Base-by-base conservation (phyloP, 2,888 invertebrate species). In the Drosophila pseudotakahashii region DNA sequence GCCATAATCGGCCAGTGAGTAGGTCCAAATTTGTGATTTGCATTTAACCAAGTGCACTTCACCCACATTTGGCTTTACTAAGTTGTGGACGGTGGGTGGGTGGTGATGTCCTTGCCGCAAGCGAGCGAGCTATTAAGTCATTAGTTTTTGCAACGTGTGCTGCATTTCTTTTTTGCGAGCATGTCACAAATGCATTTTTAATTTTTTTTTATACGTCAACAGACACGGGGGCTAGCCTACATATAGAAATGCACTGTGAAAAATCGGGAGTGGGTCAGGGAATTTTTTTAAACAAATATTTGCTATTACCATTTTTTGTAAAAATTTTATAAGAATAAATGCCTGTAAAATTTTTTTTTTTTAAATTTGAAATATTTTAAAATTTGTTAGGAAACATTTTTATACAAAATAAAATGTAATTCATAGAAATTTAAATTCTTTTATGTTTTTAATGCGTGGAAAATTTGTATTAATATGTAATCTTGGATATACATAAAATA, bases 41-140 rank as follows among this genome's bases (percentile, higher is more conserved):
- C 73, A 72, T 64, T 71, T 55, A 41, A 41, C 55, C 45, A 23
- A 55, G 51, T 50, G 37, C 62, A 50, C 66, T 66, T 63, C 47
- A 63, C 52, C 66, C 66, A 64, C 53, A 34, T 60, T 44, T 50
- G 37, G 34, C 67, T 53, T 34, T 13, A 26, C 26, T 30, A 14
- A 9, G 34, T 5, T 11, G 11, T 34, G 32, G 32, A 10, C 32
- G 10, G 32, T 34, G 32, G 32, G 26, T 26, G 26, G 30, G 7
- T 30, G 30, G 26, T 11, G 51, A 36, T 52, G 50, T 69, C 68
- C 68, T 69, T 69, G 68, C 72, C 58, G 41, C 48, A 42, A 71
- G 50, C 73, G 69, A 63, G 55, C 57, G 59, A 78, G 89, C 88
- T 89, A 88, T 89, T 89, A 89, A 89, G 87, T 89, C 89, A 89